Percentiles rank a stretch among this genome's conserved stretches.
These are phyloP conservation scores for Myotis daubentonii DNA, from an alignment of 2,797 vertebrate genomes.

Conservation along the genomic window DNA sequence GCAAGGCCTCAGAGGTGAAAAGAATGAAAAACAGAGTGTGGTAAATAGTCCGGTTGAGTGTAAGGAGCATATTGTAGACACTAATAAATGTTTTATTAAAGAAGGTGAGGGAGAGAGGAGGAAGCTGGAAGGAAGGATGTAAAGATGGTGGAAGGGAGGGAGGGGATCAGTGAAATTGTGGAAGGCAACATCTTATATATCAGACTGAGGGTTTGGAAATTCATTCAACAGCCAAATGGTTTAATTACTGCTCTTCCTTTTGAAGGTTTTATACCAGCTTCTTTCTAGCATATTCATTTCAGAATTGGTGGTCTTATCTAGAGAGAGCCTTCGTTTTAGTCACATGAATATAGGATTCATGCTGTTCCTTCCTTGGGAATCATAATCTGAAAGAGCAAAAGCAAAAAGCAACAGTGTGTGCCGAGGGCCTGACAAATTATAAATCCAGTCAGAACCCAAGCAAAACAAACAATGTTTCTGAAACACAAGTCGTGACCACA, in stretches of 20 bases:
- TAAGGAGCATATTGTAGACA: background rate
- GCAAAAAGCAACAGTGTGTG: background rate
- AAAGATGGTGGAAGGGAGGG: background rate
- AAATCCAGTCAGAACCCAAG: slow-evolving; percentile 62
- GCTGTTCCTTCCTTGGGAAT: background rate
- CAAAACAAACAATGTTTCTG: slow-evolving; percentile 71
- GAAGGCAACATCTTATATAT: background rate
- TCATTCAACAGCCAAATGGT: background rate
- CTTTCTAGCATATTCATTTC: background rate
- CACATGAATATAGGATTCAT: background rate
- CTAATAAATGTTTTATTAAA: background rate
- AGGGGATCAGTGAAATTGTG: background rate
- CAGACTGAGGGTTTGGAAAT: background rate
- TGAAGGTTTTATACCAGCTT: background rate
- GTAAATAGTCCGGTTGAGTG: background rate
- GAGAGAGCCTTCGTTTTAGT: background rate
- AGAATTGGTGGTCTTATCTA: background rate
- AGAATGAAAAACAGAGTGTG: background rate
- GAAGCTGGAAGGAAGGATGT: background rate
- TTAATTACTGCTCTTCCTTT: background rate
- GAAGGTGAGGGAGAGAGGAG: background rate
- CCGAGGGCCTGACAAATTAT: slow-evolving; percentile 27
- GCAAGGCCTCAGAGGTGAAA: background rate
- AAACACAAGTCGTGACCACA: slow-evolving; percentile 55
- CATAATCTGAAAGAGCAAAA: background rate